Evolutionary conservation across 2,113 vertebrate species (phyloP).

Genomic region (Bufo bufo): DNA sequence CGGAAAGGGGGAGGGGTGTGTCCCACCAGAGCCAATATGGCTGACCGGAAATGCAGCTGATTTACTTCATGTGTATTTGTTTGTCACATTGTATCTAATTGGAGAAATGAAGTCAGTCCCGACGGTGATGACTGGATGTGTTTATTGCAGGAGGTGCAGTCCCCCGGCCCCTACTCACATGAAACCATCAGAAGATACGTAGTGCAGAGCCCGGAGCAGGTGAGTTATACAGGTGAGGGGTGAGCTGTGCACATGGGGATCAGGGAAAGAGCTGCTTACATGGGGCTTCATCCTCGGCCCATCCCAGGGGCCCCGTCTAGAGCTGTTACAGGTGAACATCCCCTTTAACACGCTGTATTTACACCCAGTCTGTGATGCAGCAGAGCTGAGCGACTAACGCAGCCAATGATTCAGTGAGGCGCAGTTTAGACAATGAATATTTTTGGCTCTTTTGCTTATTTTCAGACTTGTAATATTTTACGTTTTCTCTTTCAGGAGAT

Average conservation of each 20-base stretch:
- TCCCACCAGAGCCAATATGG: background rate
- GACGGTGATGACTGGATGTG: background rate
- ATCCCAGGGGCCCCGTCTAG: no score
- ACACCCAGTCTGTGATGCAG: background rate
- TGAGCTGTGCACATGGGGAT: no score
- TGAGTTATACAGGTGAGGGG: background rate
- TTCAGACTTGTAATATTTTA: background rate
- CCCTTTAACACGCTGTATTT: background rate
- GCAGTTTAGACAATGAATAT: background rate
- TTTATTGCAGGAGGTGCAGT: slow-evolving; percentile 63
- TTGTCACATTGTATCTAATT: background rate
- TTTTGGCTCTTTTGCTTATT: background rate
- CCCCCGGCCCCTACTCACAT: slow-evolving; percentile 66
- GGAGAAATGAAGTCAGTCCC: background rate
- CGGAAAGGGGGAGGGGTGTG: no score
- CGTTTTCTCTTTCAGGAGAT: slow-evolving; percentile 62
- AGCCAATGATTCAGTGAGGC: no score
- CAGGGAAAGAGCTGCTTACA: no score
- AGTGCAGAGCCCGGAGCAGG: slow-evolving; percentile 64
- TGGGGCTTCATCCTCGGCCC: no score
- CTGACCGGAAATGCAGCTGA: background rate
- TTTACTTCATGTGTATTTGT: background rate
- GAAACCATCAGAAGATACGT: slow-evolving; percentile 75
- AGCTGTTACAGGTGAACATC: no score
- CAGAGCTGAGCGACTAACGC: background rate